A percentile compares a stretch with the other conserved stretches of the same genome.
Evolutionary conservation across 2,113 vertebrate genomes (phyloP).

Genomic region (Dasyurus viverrinus): DNA sequence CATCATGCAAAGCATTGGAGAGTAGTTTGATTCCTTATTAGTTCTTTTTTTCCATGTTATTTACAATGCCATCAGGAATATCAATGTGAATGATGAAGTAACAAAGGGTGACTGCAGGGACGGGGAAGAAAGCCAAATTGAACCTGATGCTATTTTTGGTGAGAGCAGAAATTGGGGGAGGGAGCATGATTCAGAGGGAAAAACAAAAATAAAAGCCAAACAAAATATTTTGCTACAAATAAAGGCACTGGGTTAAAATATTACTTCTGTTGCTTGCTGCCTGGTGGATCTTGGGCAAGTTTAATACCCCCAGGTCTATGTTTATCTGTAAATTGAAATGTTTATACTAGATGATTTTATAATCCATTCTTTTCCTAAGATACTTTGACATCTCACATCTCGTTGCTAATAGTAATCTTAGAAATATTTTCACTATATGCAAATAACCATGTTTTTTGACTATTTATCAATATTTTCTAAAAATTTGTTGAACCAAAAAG

Average conservation of each 20-base stretch:
- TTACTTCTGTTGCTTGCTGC: neutral
- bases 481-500: neutral
- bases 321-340: neutral
- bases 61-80: neutral
- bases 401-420: neutral
- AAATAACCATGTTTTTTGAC: neutral
- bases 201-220: neutral
- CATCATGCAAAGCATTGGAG: no score
- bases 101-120: neutral
- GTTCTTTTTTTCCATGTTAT: no score
- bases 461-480: neutral
- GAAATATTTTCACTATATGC: neutral
- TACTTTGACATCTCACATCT: neutral
- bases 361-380: neutral
- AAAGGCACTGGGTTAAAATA: neutral
- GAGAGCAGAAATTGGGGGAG: neutral
- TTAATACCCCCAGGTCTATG: neutral
- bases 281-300: neutral
- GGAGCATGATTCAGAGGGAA: neutral
- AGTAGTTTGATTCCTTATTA: no score
- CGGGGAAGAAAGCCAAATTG: neutral
- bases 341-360: neutral
- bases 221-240: neutral
- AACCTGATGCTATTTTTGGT: neutral
- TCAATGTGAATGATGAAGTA: neutral